Conservation (phyloP, 2,888 invertebrate genomes). For the Conistra vaccinii region DNA sequence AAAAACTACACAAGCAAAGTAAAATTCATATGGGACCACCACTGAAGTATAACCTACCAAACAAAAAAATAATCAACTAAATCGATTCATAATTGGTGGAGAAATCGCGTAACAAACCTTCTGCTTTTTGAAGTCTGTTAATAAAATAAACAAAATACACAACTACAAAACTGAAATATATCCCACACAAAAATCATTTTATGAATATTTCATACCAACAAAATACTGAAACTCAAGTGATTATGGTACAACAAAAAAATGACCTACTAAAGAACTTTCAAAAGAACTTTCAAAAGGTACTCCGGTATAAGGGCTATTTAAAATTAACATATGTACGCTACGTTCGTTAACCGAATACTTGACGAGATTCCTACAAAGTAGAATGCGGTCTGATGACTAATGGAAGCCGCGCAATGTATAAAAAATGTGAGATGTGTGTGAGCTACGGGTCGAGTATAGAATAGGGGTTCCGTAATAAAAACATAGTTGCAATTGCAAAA, state of each 20-base stretch:
- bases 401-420: conserved; percentile 38
- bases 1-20: no score
- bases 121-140: no score
- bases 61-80: no score
- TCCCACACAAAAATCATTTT: no score
- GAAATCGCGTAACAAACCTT: no score
- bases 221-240: no score
- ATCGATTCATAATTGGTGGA: no score
- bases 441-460: neutral
- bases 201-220: no score
- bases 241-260: conserved; percentile 17
- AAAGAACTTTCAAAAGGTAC: conserved; percentile 42
- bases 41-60: no score
- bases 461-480: conserved; percentile 24
- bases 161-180: no score
- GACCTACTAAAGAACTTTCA: conserved; percentile 33
- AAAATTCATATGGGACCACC: no score
- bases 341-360: conserved; percentile 60
- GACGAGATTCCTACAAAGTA: conserved; percentile 48
- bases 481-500: neutral
- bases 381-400: conserved; percentile 57
- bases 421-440: conserved; percentile 20
- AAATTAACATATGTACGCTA: conserved; percentile 58
- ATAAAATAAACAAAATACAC: no score
- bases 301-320: conserved; percentile 38